Evolutionary conservation across 2,888 invertebrate species (phyloP).

Genomic region (Chironomus tentans): DNA sequence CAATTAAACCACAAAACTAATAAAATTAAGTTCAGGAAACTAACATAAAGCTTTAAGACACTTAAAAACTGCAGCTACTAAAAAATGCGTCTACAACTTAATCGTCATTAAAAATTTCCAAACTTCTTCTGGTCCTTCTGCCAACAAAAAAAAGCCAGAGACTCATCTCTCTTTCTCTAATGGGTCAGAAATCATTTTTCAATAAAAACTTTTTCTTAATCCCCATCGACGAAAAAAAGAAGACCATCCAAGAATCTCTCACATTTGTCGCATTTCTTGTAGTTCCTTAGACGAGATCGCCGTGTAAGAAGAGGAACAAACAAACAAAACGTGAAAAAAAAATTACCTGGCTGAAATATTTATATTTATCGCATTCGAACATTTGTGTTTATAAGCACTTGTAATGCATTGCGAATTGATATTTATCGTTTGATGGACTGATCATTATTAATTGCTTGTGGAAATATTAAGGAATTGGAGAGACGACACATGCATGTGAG

Average conservation of each 20-base stretch:
- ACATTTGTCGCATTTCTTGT: background rate
- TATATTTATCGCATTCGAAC: background rate
- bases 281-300: background rate
- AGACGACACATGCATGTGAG: background rate
- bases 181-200: constrained; percentile 8
- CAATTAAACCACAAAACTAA: too few species aligned
- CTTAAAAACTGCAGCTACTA: too few species aligned
- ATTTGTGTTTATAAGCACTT: background rate
- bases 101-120: too few species aligned
- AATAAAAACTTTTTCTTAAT: background rate
- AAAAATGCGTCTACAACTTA: too few species aligned
- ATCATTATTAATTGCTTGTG: background rate
- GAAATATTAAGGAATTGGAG: background rate
- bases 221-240: background rate
- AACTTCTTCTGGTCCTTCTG: too few species aligned
- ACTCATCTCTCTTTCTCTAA: background rate
- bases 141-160: too few species aligned
- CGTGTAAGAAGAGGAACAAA: background rate
- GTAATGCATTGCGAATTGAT: constrained; percentile 12
- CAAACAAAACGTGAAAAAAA: background rate
- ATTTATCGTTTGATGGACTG: background rate
- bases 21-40: too few species aligned
- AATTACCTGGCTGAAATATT: too few species aligned
- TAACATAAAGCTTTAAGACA: too few species aligned
- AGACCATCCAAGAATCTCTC: background rate